A percentile compares a stretch with the other conserved stretches of the same genome.
These are phyloP conservation scores for Lasioglossum albipes DNA, from an alignment of 1,140 invertebrate genomes.

Conservation along the genomic window DNA sequence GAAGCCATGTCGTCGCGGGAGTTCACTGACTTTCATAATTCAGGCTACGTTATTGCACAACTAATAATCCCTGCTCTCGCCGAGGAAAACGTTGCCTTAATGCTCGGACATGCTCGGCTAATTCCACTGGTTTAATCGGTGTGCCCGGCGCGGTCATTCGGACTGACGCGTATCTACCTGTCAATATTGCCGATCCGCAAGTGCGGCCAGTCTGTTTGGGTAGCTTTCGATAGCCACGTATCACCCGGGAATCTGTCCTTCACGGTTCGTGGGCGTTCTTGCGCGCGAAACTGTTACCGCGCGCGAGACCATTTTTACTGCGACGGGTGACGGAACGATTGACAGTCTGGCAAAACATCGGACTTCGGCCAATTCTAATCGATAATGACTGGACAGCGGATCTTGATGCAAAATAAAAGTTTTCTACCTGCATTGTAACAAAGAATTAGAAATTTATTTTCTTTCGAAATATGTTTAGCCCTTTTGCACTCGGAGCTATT, in stretches of 20 bases:
- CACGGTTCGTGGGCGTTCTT: constrained; percentile 36
- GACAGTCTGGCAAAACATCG: too few species aligned
- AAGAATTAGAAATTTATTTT: too few species aligned
- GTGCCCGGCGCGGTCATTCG: background rate
- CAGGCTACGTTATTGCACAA: constrained; percentile 27
- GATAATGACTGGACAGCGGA: too few species aligned
- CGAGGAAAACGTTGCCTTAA: constrained; percentile 24
- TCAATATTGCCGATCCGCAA: constrained; percentile 47
- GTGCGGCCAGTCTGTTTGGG: constrained; percentile 29
- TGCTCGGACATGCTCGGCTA: constrained; percentile 46
- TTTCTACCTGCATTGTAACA: too few species aligned
- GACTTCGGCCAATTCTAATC: too few species aligned
- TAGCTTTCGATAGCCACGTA: constrained; percentile 14
- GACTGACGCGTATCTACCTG: constrained; percentile 5
- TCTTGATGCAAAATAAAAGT: too few species aligned
- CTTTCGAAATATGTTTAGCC: too few species aligned
- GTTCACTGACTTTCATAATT: constrained; percentile 35
- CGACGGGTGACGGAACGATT: too few species aligned
- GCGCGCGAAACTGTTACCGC: constrained; percentile 23
- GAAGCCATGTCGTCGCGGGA: background rate
- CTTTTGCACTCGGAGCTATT: too few species aligned
- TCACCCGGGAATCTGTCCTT: constrained; percentile 47
- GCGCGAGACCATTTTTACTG: background rate
- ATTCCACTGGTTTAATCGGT: constrained; percentile 40
- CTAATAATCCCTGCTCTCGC: constrained; percentile 44